Evolutionary conservation across 2,797 vertebrate genomes (phyloP).

Genomic region (Smutsia gigantea): DNA sequence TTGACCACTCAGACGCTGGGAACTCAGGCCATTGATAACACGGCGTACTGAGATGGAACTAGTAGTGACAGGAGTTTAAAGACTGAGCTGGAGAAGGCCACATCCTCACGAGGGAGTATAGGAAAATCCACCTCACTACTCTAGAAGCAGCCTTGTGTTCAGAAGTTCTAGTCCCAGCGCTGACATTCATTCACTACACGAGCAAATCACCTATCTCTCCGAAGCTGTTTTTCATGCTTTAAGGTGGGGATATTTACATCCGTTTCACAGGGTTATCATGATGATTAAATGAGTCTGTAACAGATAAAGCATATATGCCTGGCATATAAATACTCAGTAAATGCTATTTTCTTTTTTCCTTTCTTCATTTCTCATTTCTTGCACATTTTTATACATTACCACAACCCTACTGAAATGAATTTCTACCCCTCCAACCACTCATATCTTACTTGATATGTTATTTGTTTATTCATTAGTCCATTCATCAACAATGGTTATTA

Average conservation of each 20-base stretch:
- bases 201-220: background rate
- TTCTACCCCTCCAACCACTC: background rate
- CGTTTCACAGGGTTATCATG: background rate
- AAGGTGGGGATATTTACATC: background rate
- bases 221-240: background rate
- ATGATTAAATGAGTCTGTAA: conserved; percentile 28
- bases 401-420: background rate
- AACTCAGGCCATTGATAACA: background rate
- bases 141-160: no score
- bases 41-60: background rate
- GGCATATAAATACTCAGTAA: background rate
- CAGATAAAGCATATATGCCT: background rate
- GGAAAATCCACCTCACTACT: background rate
- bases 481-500: conserved; percentile 19
- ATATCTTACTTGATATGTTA: conserved; percentile 28
- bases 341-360: background rate
- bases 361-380: background rate
- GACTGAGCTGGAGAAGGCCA: background rate
- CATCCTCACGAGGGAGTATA: background rate
- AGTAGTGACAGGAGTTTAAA: background rate
- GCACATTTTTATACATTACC: background rate
- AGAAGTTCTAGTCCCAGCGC: background rate
- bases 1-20: background rate
- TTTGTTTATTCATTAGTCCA: background rate
- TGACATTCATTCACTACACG: background rate